Evolutionary conservation across 2,888 invertebrate species (phyloP), one percentile per base, ranked within the genome.

Genomic region (Notodonta dromedarius): DNA sequence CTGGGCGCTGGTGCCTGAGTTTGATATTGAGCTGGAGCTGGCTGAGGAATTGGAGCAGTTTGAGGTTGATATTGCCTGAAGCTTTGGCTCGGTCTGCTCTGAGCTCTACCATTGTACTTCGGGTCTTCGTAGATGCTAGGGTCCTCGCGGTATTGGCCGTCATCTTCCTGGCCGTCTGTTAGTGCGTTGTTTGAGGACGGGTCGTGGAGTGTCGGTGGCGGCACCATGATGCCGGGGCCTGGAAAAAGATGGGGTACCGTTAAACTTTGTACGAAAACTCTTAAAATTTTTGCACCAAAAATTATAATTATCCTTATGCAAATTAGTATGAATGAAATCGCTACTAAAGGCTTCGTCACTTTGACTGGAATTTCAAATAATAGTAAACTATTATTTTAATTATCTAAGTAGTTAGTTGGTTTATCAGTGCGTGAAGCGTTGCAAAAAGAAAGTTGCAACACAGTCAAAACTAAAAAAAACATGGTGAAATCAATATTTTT

Each of bases 121-220:
- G 96, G 95, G 79, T 96, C 95, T 85, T 96, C 96, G 89, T 97
- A 97, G 65, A 96, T 94, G 65, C 95, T 95, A 0, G 97, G 97
- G 84, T 97, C 97, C 82, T 97, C 97, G 55, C 97, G 94, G 87
- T 97, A 97, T 78, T 97, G 97, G 0, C 97, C 97, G 80, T 97
- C 97, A 79, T 97, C 97, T 78, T 97, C 95, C 80, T 96, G 96
- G 66, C 95, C 94, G 51, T 95, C 95, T 8, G 94, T 94, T 44
- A 94, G 82, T 0, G 94, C 91, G 79, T 94, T 94, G 48, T 90
- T 84, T 0, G 91, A 83, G 0, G 91, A 83, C 0, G 91, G 89
- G 66, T 94, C 94, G 81, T 94, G 94, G 24, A 96, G 79, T 0
- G 97, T 96, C 6, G 97, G 96, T n/a, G 97, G 97, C 0, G 97